phyloP scores from a whole-genome alignment of 1,140 invertebrate species.

The Drosophila teissieri region DNA sequence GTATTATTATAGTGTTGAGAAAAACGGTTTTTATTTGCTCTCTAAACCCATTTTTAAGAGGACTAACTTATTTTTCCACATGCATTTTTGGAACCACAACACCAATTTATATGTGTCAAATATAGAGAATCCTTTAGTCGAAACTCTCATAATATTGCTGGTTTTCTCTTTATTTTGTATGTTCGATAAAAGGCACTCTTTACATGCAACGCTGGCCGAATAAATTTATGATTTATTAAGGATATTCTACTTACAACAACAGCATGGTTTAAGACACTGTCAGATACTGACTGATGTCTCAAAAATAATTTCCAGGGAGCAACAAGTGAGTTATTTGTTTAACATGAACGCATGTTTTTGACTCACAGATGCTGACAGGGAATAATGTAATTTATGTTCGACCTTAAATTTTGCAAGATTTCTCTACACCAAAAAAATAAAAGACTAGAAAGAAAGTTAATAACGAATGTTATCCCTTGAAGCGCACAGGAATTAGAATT shows the following conservation, averaged over 20 bases:
- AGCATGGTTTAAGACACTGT: slow-evolving; percentile 25
- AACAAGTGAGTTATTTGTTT: slow-evolving; percentile 81
- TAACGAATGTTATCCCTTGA: not conserved
- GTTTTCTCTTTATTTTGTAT: not conserved
- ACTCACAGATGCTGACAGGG: slow-evolving; percentile 83
- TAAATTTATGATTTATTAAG: slow-evolving; percentile 85
- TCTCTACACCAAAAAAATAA: slow-evolving; percentile 6
- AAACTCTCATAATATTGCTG: not conserved
- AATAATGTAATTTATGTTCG: slow-evolving; percentile 81
- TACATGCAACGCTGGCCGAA: slow-evolving; percentile 59
- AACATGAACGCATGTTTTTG: slow-evolving; percentile 79
- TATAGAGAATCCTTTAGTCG: not conserved
- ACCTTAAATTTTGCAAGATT: slow-evolving; percentile 53
- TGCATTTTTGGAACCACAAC: not conserved
- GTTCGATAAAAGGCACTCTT: slow-evolving; percentile 13
- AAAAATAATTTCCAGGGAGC: slow-evolving; percentile 61
- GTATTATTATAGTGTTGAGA: no score
- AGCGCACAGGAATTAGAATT: slow-evolving; percentile 66
- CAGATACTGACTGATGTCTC: slow-evolving; percentile 72
- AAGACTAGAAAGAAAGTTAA: not conserved
- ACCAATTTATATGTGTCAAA: not conserved
- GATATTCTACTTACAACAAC: slow-evolving; percentile 84
- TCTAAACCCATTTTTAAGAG: not conserved
- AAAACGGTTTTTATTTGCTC: no score
- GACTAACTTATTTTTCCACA: no score